Evolutionary conservation across 2,888 invertebrate genomes (phyloP), one percentile per base, ranked within the genome.

Genomic region (Deilephila elpenor): DNA sequence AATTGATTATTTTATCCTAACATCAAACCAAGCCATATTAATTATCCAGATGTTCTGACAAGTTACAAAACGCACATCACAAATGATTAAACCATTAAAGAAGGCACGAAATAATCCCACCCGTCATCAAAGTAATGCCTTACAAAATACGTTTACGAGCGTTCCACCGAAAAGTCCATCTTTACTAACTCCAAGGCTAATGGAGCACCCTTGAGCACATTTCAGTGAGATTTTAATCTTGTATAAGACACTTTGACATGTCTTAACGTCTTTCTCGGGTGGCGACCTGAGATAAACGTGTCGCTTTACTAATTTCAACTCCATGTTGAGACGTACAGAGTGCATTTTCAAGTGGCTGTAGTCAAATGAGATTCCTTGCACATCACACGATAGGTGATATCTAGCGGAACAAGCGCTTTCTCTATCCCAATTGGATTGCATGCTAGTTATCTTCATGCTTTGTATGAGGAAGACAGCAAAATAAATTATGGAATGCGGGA

Each of bases 221-320:
- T 67, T 67, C 44, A 67, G 67, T 44, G 67, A 67, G 67, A 67
- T 67, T 67, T 67, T 67, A 67, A 67, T 67, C 67, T 67, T 51
- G 67, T 67, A 51, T 67, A 67, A 67, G 67, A 25, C 67, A 67
- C 67, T 67, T 67, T 67, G 67, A 67, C 67, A 51, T 67, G 67
- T 67, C 67, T 67, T 67, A 67, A 67, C 51, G 44, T 37, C 62
- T 62, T 67, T 51, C 67, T 67, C 67, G 67, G 44, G 51, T 67
- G 51, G 44, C 67, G 51, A 51, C 51, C 67, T 67, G 67, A 67
- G 25, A 67, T 67, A 51, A 51, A 44, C 44, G 25, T 5, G 67
- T 51, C n/a, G 67, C 51, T 67, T 51, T 17, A 25, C 67, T 25
- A 67, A 67, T 67, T 67, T 25, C 51, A 67, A 51, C 67, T 44